Conservation (phyloP, 2,888 invertebrate genomes). For the Dynastes tityus region DNA sequence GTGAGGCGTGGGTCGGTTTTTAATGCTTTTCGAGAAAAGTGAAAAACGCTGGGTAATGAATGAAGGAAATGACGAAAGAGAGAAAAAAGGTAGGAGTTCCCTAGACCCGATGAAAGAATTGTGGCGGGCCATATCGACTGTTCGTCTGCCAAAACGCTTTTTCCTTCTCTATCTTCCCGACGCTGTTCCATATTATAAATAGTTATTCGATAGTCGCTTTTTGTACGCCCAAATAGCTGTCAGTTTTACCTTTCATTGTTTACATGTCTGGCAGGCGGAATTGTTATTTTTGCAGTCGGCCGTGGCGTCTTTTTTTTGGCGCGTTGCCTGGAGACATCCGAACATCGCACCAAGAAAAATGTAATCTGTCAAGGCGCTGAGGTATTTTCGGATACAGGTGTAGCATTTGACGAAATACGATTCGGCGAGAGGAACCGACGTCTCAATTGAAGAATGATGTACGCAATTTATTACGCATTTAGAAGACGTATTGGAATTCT, state of each 20-base stretch:
- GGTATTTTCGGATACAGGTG: conserved; percentile 46
- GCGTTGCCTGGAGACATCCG: conserved; percentile 36
- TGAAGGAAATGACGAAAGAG: conserved; percentile 22
- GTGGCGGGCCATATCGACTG: conserved; percentile 37
- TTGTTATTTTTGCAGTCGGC: conserved; percentile 50
- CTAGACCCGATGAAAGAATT: conserved; percentile 37
- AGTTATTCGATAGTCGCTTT: conserved; percentile 46
- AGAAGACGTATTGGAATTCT: not conserved
- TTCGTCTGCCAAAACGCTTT: conserved; percentile 47
- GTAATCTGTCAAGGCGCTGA: conserved; percentile 39
- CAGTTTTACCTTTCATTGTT: conserved; percentile 53
- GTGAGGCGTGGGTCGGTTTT: not conserved
- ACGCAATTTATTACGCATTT: not conserved
- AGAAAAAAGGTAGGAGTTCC: conserved; percentile 36
- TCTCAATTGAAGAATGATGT: not conserved
- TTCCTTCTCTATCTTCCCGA: conserved; percentile 22
- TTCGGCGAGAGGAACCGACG: not conserved
- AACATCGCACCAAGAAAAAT: conserved; percentile 29
- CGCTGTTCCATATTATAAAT: conserved; percentile 43
- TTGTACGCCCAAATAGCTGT: conserved; percentile 48
- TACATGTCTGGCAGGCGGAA: conserved; percentile 50
- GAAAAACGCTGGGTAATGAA: conserved; percentile 25
- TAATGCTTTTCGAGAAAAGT: conserved; percentile 3
- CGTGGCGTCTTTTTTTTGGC: conserved; percentile 46
- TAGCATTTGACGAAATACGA: conserved; percentile 25